Conservation (phyloP, 2,888 invertebrate species). For the Drosophila anomelani region DNA sequence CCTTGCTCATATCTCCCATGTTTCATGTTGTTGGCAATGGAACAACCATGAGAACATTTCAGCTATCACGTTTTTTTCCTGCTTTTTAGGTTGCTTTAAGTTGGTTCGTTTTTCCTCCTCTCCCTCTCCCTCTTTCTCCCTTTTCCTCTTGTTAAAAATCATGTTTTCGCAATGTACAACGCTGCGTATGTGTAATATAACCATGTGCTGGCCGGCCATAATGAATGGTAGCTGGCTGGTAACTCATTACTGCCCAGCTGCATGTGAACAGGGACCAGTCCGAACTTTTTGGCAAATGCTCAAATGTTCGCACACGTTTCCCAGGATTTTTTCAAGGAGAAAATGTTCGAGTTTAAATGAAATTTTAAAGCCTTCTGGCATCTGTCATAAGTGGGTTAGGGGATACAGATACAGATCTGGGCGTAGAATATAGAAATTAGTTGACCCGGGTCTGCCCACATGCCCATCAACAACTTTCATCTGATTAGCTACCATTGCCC, state of each 20-base stretch:
- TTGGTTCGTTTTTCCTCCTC: constrained; percentile 3
- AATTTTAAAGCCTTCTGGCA: constrained; percentile 12
- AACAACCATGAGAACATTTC: constrained; percentile 39
- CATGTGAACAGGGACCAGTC: constrained; percentile 19
- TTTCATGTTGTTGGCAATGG: constrained; percentile 55
- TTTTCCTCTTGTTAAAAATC: constrained; percentile 25
- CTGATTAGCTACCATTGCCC: constrained; percentile 37
- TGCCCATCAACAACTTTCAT: constrained; percentile 31
- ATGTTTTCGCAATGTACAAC: constrained; percentile 45
- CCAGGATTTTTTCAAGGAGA: constrained; percentile 5
- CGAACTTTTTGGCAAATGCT: constrained; percentile 36
- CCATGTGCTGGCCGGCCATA: constrained; percentile 34
- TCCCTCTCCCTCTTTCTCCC: not conserved
- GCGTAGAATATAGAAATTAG: constrained; percentile 29
- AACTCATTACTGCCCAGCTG: constrained; percentile 44
- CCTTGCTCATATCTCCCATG: constrained; percentile 61
- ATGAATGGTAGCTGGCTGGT: constrained; percentile 37
- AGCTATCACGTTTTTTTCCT: constrained; percentile 20
- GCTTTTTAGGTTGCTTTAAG: constrained; percentile 30
- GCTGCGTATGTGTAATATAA: constrained; percentile 59
- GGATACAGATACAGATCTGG: constrained; percentile 24
- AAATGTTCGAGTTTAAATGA: not conserved
- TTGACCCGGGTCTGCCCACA: constrained; percentile 24
- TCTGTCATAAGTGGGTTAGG: constrained; percentile 5
- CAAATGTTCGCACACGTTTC: constrained; percentile 16